phyloP scores from a whole-genome alignment of 2,888 invertebrate genomes.

The Ephialtes manifestator region DNA sequence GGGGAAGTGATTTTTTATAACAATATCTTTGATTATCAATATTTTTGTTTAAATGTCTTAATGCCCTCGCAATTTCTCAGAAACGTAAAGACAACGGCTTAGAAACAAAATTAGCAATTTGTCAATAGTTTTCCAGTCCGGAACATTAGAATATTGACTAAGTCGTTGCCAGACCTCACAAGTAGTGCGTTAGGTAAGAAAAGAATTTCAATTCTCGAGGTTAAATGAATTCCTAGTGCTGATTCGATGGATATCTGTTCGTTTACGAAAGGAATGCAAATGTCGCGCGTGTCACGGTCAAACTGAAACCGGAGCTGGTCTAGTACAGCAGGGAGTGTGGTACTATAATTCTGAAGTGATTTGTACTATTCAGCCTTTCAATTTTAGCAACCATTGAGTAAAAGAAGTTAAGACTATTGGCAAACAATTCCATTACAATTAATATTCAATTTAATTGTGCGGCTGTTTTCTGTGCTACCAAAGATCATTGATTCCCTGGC shows the following conservation, averaged over 20 bases:
- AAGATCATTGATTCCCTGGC: not conserved
- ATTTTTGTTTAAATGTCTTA: too few relatives aligned
- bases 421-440: not conserved
- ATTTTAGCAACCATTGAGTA: not conserved
- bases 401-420: not conserved
- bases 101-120: not conserved
- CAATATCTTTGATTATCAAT: not conserved
- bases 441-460: too few relatives aligned
- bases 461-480: not conserved
- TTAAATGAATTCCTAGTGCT: slow-evolving; percentile 18
- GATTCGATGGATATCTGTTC: slow-evolving; percentile 31
- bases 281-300: slow-evolving; percentile 24
- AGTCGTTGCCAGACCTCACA: not conserved
- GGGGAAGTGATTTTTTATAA: not conserved
- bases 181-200: slow-evolving; percentile 6
- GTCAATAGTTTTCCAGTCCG: not conserved
- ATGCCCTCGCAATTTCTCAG: too few relatives aligned
- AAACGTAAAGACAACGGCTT: too few relatives aligned
- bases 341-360: not conserved
- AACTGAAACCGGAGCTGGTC: not conserved
- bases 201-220: slow-evolving; percentile 31
- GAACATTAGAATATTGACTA: not conserved
- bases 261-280: slow-evolving; percentile 51
- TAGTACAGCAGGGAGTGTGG: not conserved
- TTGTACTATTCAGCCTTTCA: not conserved